Percentiles rank a stretch among this genome's conserved stretches.
Evolutionary conservation across 2,888 invertebrate genomes (phyloP).

Genomic region (Xestia rhomboidea): DNA sequence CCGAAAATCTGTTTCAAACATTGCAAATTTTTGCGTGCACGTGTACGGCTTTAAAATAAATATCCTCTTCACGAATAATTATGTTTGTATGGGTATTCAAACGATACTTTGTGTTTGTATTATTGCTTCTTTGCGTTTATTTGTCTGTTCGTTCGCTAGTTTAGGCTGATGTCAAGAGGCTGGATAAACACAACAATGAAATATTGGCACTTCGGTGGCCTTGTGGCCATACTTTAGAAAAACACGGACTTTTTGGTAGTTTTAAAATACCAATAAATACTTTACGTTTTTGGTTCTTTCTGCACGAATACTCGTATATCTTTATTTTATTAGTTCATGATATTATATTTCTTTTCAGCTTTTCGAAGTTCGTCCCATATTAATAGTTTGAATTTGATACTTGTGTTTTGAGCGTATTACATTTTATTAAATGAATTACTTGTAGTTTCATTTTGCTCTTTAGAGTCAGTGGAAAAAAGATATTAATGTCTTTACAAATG

Average conservation of each 20-base stretch:
- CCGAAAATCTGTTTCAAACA: neutral
- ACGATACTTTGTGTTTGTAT: conserved; percentile 29
- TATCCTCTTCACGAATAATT: conserved; percentile 1
- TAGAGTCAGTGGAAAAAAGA: neutral
- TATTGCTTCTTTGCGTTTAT: conserved; percentile 9
- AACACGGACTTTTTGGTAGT: neutral
- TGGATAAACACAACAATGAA: conserved; percentile 29
- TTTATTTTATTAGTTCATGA: neutral
- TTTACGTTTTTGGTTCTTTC: neutral
- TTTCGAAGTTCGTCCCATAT: neutral
- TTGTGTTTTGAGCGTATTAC: neutral
- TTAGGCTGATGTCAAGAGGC: conserved; percentile 20
- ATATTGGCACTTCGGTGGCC: conserved; percentile 27
- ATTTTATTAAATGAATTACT: neutral
- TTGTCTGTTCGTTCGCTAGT: conserved; percentile 13
- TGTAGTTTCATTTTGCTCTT: neutral
- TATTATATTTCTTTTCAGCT: neutral
- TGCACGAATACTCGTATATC: no score
- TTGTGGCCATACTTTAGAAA: conserved; percentile 7
- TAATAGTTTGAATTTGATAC: neutral
- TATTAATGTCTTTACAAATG: neutral
- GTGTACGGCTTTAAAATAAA: conserved; percentile 3
- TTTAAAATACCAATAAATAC: neutral
- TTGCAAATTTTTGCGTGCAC: neutral
- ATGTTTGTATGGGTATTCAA: conserved; percentile 15